These are phyloP conservation scores for Ptyas mucosa DNA, from an alignment of 2,113 vertebrate species.

Conservation along the genomic window DNA sequence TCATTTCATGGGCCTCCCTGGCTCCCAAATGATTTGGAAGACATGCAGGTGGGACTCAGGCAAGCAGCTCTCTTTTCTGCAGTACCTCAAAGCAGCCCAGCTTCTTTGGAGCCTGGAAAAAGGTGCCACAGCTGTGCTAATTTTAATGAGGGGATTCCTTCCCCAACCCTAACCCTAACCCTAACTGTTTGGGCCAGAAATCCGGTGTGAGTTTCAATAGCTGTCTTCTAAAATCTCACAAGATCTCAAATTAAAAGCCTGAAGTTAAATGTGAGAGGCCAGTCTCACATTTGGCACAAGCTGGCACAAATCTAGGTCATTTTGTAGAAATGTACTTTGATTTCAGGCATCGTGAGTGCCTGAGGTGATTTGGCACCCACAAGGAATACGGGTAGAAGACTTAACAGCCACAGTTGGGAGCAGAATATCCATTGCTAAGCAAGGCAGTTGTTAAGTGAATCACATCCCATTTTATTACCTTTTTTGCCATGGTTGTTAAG, in stretches of 20 bases:
- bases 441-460: too few relatives aligned
- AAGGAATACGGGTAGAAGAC: background rate
- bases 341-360: background rate
- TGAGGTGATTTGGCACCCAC: background rate
- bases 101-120: background rate
- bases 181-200: background rate
- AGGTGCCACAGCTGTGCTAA: background rate
- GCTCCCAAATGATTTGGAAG: background rate
- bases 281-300: background rate
- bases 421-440: too few relatives aligned
- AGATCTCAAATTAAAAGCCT: background rate
- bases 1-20: background rate
- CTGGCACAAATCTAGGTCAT: background rate
- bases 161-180: background rate
- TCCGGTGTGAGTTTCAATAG: background rate
- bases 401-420: too few relatives aligned
- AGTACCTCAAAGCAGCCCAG: background rate
- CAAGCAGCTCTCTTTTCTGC: background rate
- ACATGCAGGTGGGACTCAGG: background rate
- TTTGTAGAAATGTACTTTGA: background rate
- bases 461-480: too few relatives aligned
- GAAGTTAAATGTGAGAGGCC: background rate
- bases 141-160: background rate
- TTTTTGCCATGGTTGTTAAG: too few relatives aligned
- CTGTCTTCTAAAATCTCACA: background rate